These are phyloP conservation scores for Halyomorpha halys DNA, from an alignment of 1,140 invertebrate species.

Conservation along the genomic window DNA sequence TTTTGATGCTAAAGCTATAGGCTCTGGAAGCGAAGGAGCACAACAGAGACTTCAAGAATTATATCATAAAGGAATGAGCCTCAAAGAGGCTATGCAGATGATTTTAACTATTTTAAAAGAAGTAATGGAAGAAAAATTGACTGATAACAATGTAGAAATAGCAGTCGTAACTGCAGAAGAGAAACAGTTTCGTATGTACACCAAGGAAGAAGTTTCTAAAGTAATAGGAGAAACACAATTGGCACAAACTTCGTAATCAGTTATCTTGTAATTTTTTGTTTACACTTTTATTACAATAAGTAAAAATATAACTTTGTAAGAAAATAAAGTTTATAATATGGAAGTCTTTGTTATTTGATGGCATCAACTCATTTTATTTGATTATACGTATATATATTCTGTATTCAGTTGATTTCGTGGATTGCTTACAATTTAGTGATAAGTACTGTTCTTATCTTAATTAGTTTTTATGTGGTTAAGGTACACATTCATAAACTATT, in stretches of 20 bases:
- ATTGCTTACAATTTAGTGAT: too few species aligned
- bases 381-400: too few species aligned
- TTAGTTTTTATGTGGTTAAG: too few species aligned
- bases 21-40: constrained; percentile 97
- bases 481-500: too few species aligned
- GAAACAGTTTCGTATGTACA: constrained; percentile 79
- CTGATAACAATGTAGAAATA: constrained; percentile 95
- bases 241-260: background rate
- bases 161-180: constrained; percentile 76
- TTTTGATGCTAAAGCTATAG: constrained; percentile 98
- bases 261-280: too few species aligned
- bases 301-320: constrained; percentile 2
- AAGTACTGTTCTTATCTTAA: too few species aligned
- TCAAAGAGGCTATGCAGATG: constrained; percentile 89
- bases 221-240: constrained; percentile 31
- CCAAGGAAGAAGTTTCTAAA: constrained; percentile 81
- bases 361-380: too few species aligned
- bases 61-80: constrained; percentile 75
- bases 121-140: constrained; percentile 99
- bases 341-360: too few species aligned
- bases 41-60: constrained; percentile 90
- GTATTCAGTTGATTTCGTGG: too few species aligned
- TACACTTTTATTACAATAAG: background rate
- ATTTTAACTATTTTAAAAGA: constrained; percentile 94
- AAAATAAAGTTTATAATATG: too few species aligned